phyloP scores from a whole-genome alignment of 2,797 vertebrate species.

The Amniataba percoides region DNA sequence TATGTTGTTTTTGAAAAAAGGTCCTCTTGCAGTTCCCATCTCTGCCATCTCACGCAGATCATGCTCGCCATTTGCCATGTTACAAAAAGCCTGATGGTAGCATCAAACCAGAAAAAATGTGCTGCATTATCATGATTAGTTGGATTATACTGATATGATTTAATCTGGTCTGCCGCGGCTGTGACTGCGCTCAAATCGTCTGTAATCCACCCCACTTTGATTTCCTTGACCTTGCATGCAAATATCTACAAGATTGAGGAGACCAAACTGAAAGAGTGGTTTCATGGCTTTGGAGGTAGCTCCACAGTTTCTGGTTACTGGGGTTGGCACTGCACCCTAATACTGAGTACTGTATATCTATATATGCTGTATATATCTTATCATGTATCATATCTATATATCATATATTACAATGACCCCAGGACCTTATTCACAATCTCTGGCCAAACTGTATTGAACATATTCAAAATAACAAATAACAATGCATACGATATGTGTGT shows the following conservation, averaged over 20 bases:
- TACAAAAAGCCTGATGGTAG: constrained; percentile 39
- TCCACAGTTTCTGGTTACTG: neutral
- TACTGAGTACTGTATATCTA: neutral
- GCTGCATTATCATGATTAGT: constrained; percentile 50
- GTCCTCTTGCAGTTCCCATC: neutral
- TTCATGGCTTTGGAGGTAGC: neutral
- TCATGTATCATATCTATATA: neutral
- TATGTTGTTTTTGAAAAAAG: constrained; percentile 10
- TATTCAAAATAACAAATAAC: neutral
- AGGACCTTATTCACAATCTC: neutral
- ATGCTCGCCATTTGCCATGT: constrained; percentile 27
- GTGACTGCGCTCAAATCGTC: constrained; percentile 6
- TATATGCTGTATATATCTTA: neutral
- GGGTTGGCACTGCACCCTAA: too few species aligned
- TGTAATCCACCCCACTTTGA: constrained; percentile 36
- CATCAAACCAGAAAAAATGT: constrained; percentile 37
- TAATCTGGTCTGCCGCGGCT: constrained; percentile 40
- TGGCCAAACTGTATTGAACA: neutral
- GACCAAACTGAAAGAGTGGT: neutral
- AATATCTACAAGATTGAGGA: constrained; percentile 20
- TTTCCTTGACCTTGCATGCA: constrained; percentile 37
- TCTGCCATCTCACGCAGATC: constrained; percentile 21
- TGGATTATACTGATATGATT: constrained; percentile 48
- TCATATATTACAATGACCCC: neutral
- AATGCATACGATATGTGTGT: neutral